Conservation (phyloP, 2,888 invertebrate genomes). For the Caenorhabditis imperialis region DNA sequence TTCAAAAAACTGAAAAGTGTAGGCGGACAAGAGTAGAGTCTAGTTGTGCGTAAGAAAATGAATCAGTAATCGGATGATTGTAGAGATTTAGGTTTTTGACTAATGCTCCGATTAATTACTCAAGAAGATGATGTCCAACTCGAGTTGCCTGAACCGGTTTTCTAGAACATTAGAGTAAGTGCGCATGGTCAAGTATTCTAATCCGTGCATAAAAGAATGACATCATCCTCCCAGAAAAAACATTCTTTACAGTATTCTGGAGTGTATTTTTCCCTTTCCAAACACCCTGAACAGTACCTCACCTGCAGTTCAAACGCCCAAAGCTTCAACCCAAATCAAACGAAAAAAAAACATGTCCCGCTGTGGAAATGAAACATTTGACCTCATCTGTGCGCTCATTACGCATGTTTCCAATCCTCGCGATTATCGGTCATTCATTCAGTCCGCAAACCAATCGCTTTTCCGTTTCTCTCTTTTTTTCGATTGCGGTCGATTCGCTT, state of each 20-base stretch:
- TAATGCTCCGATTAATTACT: constrained; percentile 3
- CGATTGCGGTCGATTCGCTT: constrained; percentile 8
- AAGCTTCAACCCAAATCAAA: background rate
- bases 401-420: constrained; percentile 6
- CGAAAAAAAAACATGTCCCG: too few species aligned
- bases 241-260: too few species aligned
- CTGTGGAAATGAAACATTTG: background rate
- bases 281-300: too few species aligned
- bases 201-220: too few species aligned
- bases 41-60: background rate
- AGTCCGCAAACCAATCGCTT: constrained; percentile 3
- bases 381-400: constrained; percentile 18
- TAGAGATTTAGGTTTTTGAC: background rate
- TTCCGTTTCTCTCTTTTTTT: constrained; percentile 1
- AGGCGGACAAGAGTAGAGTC: background rate
- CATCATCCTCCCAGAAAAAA: too few species aligned
- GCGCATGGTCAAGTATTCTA: too few species aligned
- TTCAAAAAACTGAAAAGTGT: background rate
- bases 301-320: too few species aligned
- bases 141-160: too few species aligned
- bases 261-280: too few species aligned
- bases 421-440: constrained; percentile 15
- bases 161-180: too few species aligned
- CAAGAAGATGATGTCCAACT: too few species aligned
- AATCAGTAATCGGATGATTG: too few species aligned